phyloP scores from a whole-genome alignment of 92 coral and sea anemone species.

The Palythoa grandiflora region DNA sequence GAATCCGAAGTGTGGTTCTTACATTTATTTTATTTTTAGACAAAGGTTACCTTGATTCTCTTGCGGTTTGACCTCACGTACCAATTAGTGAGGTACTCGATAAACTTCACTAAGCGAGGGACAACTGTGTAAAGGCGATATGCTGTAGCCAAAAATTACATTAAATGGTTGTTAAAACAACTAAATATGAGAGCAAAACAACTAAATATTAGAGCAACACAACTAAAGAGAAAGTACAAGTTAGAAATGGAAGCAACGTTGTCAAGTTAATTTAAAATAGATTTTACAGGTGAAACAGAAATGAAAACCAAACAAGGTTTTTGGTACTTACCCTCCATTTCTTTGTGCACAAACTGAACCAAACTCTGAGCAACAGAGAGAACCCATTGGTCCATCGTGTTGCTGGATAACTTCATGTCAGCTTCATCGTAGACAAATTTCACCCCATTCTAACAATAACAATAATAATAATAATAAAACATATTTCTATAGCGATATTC shows the following conservation, averaged over 20 bases:
- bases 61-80: slow-evolving; percentile 96
- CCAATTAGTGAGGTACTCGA: slow-evolving; percentile 96
- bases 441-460: slow-evolving; percentile 50
- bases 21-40: neutral
- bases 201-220: neutral
- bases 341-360: slow-evolving; percentile 89
- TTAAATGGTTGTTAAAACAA: neutral
- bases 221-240: neutral
- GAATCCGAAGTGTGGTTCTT: no score
- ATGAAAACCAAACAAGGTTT: no score
- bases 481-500: no score
- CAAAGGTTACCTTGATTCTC: slow-evolving; percentile 83
- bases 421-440: slow-evolving; percentile 88
- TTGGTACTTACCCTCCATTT: slow-evolving; percentile 84
- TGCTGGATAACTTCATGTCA: slow-evolving; percentile 59
- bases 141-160: slow-evolving; percentile 51
- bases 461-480: no score
- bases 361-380: slow-evolving; percentile 93
- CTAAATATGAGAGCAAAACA: neutral
- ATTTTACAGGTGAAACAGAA: neutral
- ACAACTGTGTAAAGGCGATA: slow-evolving; percentile 97
- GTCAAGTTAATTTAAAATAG: neutral
- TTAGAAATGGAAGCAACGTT: neutral
- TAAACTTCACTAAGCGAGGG: slow-evolving; percentile 95
- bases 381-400: slow-evolving; percentile 96